A percentile compares a stretch with the other conserved stretches of the same genome.
Conservation (phyloP, 2,888 invertebrate genomes). For the Abrostola triplasia region DNA sequence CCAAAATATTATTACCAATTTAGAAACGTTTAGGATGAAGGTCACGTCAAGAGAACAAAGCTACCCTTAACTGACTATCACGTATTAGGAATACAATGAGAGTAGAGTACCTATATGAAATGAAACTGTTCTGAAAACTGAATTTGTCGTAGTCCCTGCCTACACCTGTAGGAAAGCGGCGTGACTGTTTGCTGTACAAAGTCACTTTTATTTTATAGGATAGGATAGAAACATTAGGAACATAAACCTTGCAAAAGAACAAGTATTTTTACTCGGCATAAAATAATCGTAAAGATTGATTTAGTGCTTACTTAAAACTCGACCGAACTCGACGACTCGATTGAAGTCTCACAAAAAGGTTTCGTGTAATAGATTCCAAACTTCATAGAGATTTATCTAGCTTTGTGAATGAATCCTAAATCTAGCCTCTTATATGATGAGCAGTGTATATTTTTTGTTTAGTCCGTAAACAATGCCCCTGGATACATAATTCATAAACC, state of each 20-base stretch:
- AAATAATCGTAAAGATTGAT: neutral
- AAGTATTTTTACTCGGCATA: neutral
- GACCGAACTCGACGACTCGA: too few relatives aligned
- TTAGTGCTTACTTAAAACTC: neutral
- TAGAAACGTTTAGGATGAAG: too few relatives aligned
- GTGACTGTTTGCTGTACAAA: slow-evolving; percentile 1
- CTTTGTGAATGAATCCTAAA: slow-evolving; percentile 36
- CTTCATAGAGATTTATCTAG: neutral
- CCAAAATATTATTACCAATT: too few relatives aligned
- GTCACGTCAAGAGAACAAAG: too few relatives aligned
- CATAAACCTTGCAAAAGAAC: neutral
- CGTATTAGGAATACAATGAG: too few relatives aligned
- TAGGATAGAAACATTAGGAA: neutral
- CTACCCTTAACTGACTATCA: too few relatives aligned
- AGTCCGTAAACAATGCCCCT: slow-evolving; percentile 38
- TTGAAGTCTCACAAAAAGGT: neutral
- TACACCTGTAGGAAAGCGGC: neutral
- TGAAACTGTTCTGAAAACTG: too few relatives aligned
- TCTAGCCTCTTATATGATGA: slow-evolving; percentile 16
- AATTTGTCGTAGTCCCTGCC: too few relatives aligned
- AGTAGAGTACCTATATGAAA: too few relatives aligned
- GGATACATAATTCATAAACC: slow-evolving; percentile 51
- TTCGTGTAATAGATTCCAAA: neutral
- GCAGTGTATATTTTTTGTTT: slow-evolving; percentile 23
- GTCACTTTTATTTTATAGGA: neutral